Conservation (phyloP, 2,113 vertebrate genomes). For the Orientallactaga bullata region DNA sequence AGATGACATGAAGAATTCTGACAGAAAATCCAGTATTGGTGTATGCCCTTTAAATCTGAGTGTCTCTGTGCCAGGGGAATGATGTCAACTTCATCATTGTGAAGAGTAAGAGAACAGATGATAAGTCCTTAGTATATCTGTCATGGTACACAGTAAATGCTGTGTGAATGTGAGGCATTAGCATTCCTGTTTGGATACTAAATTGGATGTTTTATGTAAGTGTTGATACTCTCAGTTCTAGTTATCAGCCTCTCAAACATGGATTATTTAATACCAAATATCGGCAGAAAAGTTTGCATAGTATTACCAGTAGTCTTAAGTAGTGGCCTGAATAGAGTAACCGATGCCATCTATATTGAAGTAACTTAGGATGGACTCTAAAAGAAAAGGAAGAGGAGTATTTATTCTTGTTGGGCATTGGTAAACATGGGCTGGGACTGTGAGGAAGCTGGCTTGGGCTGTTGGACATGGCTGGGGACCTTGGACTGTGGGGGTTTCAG, state of each 20-base stretch:
- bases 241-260: not conserved
- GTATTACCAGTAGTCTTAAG: not conserved
- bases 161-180: not conserved
- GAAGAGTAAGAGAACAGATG: not conserved
- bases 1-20: not conserved
- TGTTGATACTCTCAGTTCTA: not conserved
- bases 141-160: not conserved
- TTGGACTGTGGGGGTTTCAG: too few relatives aligned
- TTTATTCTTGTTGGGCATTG: too few relatives aligned
- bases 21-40: not conserved
- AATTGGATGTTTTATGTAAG: not conserved
- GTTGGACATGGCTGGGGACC: too few relatives aligned
- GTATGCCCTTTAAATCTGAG: not conserved
- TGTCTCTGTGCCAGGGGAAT: not conserved
- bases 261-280: not conserved
- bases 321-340: not conserved
- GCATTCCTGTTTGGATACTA: conserved; percentile 1
- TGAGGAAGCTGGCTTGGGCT: too few relatives aligned
- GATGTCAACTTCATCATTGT: too few relatives aligned
- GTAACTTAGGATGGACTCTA: not conserved
- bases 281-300: not conserved
- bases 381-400: not conserved
- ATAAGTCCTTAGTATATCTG: not conserved
- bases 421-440: too few relatives aligned
- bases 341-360: not conserved